Evolutionary conservation across 1,140 invertebrate species (phyloP).

Genomic region (Brachionus plicatilis): DNA sequence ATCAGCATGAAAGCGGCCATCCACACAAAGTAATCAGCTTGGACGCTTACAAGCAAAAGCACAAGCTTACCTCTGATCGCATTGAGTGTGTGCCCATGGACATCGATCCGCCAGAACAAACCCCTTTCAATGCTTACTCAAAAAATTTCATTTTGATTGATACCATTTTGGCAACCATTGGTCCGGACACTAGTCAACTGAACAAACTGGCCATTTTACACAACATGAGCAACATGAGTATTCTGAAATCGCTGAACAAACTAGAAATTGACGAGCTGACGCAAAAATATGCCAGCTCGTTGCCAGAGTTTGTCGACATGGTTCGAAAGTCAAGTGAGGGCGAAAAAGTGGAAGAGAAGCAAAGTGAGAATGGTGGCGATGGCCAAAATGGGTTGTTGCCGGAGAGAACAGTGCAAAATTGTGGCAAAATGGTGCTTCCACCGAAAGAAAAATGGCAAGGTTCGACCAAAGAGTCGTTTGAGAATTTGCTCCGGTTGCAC

Average conservation of each 20-base stretch:
- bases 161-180: neutral
- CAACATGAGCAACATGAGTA: neutral
- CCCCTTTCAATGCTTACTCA: neutral
- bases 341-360: too few species aligned
- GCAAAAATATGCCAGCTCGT: neutral
- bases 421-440: neutral
- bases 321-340: neutral
- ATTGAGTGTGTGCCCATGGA: neutral
- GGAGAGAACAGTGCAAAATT: neutral
- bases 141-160: neutral
- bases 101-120: neutral
- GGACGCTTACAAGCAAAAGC: neutral
- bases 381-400: too few species aligned
- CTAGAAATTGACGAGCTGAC: neutral
- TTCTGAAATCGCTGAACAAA: neutral
- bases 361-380: too few species aligned
- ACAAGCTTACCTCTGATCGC: neutral
- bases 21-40: neutral
- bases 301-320: neutral
- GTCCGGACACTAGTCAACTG: neutral
- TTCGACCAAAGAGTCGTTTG: neutral
- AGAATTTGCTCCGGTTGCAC: neutral
- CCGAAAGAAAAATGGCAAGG: neutral
- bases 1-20: neutral
- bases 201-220: neutral